Conservation (phyloP, 1,140 invertebrate genomes). For the Dendrolimus kikuchii region DNA sequence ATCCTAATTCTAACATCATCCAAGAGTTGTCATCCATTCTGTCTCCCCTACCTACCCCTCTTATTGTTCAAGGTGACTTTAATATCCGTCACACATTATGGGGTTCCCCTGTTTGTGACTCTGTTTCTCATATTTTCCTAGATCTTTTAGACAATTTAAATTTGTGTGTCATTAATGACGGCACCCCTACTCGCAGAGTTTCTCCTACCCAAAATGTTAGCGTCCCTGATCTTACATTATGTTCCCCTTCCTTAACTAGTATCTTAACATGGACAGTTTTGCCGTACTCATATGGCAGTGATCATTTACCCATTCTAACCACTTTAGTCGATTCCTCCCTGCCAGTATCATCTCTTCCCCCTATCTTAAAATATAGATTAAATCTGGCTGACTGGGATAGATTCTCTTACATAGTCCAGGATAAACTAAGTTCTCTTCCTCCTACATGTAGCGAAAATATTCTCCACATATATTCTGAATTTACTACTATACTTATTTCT, state of each 20-base stretch:
- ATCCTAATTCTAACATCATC: neutral
- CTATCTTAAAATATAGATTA: too few species aligned
- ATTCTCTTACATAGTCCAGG: too few species aligned
- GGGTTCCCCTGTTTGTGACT: conserved; percentile 4
- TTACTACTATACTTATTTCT: too few species aligned
- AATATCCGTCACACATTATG: conserved; percentile 6
- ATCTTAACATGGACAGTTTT: neutral
- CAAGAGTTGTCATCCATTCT: neutral
- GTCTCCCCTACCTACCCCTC: conserved; percentile 4
- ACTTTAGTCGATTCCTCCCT: neutral
- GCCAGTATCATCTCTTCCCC: neutral
- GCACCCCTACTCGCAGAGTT: conserved; percentile 2
- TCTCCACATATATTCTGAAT: too few species aligned
- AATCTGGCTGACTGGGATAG: too few species aligned
- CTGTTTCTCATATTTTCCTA: conserved; percentile 5
- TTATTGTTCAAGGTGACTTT: conserved; percentile 7
- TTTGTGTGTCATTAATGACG: conserved; percentile 9
- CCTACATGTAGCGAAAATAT: too few species aligned
- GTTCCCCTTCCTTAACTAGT: neutral
- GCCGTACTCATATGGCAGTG: conserved; percentile 2
- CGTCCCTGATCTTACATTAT: conserved; percentile 1
- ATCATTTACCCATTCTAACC: conserved; percentile 2
- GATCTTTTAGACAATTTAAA: conserved; percentile 8
- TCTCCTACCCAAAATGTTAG: neutral
- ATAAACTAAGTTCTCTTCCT: too few species aligned